Evolutionary conservation across 2,113 vertebrate genomes (phyloP), one percentile per base, ranked within the genome.

Genomic region (Castor canadensis): DNA sequence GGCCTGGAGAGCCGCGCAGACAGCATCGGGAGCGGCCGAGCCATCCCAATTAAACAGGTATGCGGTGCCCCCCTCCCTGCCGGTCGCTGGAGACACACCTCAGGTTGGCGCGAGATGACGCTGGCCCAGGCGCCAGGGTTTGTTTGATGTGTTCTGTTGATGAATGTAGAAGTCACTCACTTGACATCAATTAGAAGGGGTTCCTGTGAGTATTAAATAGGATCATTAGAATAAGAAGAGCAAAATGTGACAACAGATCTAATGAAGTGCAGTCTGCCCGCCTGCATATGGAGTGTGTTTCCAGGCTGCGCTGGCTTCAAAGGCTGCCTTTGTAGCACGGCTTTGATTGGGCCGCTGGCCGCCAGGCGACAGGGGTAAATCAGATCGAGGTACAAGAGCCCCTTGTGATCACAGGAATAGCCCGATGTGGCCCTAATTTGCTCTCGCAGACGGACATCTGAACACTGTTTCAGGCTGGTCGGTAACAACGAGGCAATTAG

Each of bases 11-110:
- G 98, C 97, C 99, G 99, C 3, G 99, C 99, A 62, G 99, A 99
- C 98, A 99, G 99, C 99, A 99, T 99, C 96, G 99, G 99, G 98
- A 99, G 99, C 91, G 99, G 99, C 52, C 98, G 99, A 0, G 99
- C 99, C 96, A 99, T 99, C 98, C 99, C 99, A 98, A 99, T 99
- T 99, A 99, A 99, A 98, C 99, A 99, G 99, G 99, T 99, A 99
- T 72, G 95, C 94, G 8, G 67, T 95, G 49, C 95, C 82, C 35
- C 43, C 87, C 30, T 45, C 80, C 75, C 38, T 3, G 43, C 87
- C 79, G 75, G 4, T 97, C 95, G 97, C 98, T 81, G 94, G 98
- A 98, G 98, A 56, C 95, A 94, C 98, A 98, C 98, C 98, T 98
- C 95, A 1, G 97, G 93, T 95, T 96, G 84, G 69, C 95, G 82